Percentiles rank a stretch among this genome's conserved stretches.
phyloP scores from a whole-genome alignment of 2,797 vertebrate genomes.

The Thunnus albacares region DNA sequence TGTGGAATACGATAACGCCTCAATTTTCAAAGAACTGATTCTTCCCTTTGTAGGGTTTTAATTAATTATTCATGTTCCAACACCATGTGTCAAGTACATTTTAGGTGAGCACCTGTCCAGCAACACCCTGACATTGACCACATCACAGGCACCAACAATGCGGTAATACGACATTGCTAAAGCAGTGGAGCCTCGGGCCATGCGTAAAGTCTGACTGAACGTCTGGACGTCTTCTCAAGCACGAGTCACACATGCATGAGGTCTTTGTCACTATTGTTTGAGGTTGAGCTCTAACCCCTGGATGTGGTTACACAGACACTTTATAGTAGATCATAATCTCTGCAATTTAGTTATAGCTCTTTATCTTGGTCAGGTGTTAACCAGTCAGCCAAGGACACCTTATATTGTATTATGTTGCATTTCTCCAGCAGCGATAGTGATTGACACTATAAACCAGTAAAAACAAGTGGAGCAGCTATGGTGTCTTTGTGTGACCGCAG shows the following conservation, averaged over 20 bases:
- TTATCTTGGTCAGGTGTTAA: conserved; percentile 59
- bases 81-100: conserved; percentile 32
- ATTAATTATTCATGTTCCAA: conserved; percentile 56
- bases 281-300: conserved; percentile 52
- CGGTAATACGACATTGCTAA: neutral
- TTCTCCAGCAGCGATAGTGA: conserved; percentile 29
- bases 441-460: conserved; percentile 51
- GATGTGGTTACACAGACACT: conserved; percentile 45
- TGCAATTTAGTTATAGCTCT: conserved; percentile 32
- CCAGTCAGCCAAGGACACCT: conserved; percentile 28
- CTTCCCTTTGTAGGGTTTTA: conserved; percentile 14
- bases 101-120: conserved; percentile 47
- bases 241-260: conserved; percentile 37
- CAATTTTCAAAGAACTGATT: conserved; percentile 19
- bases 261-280: conserved; percentile 52
- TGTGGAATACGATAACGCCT: neutral
- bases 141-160: conserved; percentile 27
- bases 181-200: conserved; percentile 7
- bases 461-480: conserved; percentile 31
- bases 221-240: conserved; percentile 23
- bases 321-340: conserved; percentile 63
- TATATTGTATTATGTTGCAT: conserved; percentile 25
- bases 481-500: conserved; percentile 6
- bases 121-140: conserved; percentile 33
- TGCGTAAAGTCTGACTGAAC: conserved; percentile 41